Base-by-base conservation (phyloP, 2,113 vertebrate species). In the Hypomesus transpacificus region DNA sequence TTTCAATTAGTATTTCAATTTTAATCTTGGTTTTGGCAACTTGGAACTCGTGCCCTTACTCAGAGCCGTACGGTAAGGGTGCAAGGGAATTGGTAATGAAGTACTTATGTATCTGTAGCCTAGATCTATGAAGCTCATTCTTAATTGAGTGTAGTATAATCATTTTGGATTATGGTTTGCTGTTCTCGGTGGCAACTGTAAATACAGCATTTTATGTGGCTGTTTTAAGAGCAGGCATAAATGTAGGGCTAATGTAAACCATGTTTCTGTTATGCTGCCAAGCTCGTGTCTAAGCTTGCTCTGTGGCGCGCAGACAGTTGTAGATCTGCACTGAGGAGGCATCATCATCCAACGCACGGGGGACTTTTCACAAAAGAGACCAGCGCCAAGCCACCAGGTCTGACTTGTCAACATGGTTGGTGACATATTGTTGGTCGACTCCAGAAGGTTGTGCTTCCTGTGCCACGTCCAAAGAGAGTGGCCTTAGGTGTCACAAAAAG, bases 181-280 rank as follows among this genome's bases (percentile, higher is more conserved):
- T 52, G 7, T 9, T 16, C 34, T 62, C 13, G 58, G 56, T 74
- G 74, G 34, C 26, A 68, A 66, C 8, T 85, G 77, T 86, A 77
- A 77, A 83, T 83, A 80, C 2, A 31, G 4, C 58, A 74, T 20
- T 78, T 22, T 18, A 31, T 66, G 58, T 69, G 65, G 71, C 24
- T 20, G 13, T 62, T 75, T 71, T 70, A 22, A 61, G 11, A 11
- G 74, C 62, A 62, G 4, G n/a, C 26, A 8, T 56, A 59, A 21
- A 57, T 56, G 31, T 66, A 73, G 68, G 66, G 61, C 26, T 63
- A 17, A n/a, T 57, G 53, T 64, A 7, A 34, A 52, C 20, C 58
- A 60, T 60, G 31, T 61, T 51, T 20, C 5, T 58, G 28, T 63
- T 31, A 34, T n/a, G 28, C 46, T 69, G 73, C 0, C 26, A 68